phyloP scores from a whole-genome alignment of 2,797 vertebrate genomes.

The Furcifer pardalis region DNA sequence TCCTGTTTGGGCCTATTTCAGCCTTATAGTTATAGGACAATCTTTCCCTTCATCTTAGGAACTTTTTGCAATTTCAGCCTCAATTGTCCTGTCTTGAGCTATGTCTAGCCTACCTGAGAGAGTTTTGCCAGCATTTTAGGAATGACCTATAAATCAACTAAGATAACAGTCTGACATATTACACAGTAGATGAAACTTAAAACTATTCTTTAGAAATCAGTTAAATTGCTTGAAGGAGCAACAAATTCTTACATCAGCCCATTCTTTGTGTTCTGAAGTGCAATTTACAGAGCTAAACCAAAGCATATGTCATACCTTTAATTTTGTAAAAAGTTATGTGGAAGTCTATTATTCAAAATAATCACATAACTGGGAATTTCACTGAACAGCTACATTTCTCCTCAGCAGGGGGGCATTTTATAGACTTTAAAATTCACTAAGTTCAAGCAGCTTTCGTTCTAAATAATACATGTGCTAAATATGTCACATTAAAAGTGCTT shows the following conservation, averaged over 20 bases:
- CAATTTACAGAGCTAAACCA: constrained; percentile 79
- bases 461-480: constrained; percentile 96
- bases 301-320: constrained; percentile 88
- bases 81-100: neutral
- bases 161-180: constrained; percentile 77
- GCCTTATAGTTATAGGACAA: neutral
- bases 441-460: constrained; percentile 90
- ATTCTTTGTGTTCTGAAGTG: constrained; percentile 79
- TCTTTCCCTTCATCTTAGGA: neutral
- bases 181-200: constrained; percentile 76
- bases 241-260: constrained; percentile 77
- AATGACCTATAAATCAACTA: constrained; percentile 45
- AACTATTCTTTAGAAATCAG: constrained; percentile 80
- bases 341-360: constrained; percentile 98
- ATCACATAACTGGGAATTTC: constrained; percentile 91
- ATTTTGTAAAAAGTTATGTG: constrained; percentile 89
- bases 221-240: constrained; percentile 76
- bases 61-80: neutral
- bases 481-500: constrained; percentile 93
- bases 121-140: constrained; percentile 30
- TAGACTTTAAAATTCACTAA: constrained; percentile 93
- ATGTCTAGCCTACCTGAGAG: neutral
- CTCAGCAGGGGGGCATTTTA: constrained; percentile 95
- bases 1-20: neutral
- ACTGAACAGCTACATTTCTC: constrained; percentile 91